Evolutionary conservation across 1,140 invertebrate species (phyloP).

Genomic region (Ruditapes philippinarum): DNA sequence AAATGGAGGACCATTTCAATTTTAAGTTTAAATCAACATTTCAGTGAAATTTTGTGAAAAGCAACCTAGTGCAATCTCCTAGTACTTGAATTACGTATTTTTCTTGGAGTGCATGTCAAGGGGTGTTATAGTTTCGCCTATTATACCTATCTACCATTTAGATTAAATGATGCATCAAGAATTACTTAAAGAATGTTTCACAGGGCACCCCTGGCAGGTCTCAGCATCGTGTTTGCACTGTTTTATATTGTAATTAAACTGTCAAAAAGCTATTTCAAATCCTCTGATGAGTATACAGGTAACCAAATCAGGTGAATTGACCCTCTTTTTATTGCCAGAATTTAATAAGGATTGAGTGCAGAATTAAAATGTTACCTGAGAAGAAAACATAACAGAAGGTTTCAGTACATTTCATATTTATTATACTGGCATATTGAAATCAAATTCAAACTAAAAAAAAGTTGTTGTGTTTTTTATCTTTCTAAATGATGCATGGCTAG

Average conservation of each 20-base stretch:
- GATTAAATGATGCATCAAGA: constrained; percentile 6
- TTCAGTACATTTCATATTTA: background rate
- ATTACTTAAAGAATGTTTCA: background rate
- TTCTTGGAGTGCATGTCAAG: background rate
- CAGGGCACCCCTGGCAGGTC: constrained; percentile 11
- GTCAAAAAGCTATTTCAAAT: constrained; percentile 58
- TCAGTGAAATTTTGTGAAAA: constrained; percentile 44
- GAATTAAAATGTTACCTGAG: constrained; percentile 34
- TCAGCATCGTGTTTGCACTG: constrained; percentile 29
- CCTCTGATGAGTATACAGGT: constrained; percentile 31
- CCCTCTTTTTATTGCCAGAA: constrained; percentile 42
- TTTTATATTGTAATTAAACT: constrained; percentile 64
- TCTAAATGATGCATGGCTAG: too few relatives aligned
- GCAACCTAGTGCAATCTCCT: constrained; percentile 7
- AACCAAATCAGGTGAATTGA: constrained; percentile 46
- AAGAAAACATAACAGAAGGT: background rate
- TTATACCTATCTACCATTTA: background rate
- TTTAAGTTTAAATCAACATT: constrained; percentile 66
- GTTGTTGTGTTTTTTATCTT: too few relatives aligned
- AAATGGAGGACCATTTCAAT: constrained; percentile 45
- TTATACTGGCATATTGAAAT: background rate
- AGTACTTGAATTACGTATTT: background rate
- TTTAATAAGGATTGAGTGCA: constrained; percentile 16
- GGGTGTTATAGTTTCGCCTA: background rate
- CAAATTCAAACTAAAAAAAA: background rate